Percentiles rank a stretch among this genome's conserved stretches.
Evolutionary conservation across 2,888 invertebrate species (phyloP).

Genomic region (Stramonita haemastoma): DNA sequence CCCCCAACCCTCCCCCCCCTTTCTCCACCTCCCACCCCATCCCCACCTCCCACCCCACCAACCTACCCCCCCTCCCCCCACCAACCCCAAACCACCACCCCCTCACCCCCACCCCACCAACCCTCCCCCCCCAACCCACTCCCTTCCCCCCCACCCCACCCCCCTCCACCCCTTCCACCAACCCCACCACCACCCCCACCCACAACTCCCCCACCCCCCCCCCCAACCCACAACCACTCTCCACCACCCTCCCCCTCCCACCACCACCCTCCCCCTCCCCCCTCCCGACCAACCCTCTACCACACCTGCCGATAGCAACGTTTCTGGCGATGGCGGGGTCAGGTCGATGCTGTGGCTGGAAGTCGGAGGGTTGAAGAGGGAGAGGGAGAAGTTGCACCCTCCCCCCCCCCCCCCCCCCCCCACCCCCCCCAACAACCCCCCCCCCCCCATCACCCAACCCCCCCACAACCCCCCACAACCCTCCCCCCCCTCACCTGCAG

Average conservation of each 20-base stretch:
- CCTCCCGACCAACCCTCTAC: background rate
- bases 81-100: background rate
- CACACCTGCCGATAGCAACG: too few species aligned
- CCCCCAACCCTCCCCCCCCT: background rate
- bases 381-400: too few species aligned
- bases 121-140: background rate
- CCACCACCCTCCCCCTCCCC: constrained; percentile 47
- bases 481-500: constrained; percentile 64
- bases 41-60: background rate
- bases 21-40: background rate
- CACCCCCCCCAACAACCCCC: background rate
- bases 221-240: background rate
- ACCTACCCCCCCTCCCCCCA: background rate
- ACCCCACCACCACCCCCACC: background rate
- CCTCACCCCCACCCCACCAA: constrained; percentile 51
- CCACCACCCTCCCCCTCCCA: constrained; percentile 23
- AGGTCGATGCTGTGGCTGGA: too few species aligned
- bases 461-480: background rate
- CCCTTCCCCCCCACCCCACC: background rate
- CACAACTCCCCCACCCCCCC: background rate
- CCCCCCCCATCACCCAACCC: background rate
- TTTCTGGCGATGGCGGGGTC: too few species aligned
- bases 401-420: too few species aligned
- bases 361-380: too few species aligned
- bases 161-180: background rate